Base-by-base conservation (phyloP, 2,888 invertebrate species). In the Meteorus colon region DNA sequence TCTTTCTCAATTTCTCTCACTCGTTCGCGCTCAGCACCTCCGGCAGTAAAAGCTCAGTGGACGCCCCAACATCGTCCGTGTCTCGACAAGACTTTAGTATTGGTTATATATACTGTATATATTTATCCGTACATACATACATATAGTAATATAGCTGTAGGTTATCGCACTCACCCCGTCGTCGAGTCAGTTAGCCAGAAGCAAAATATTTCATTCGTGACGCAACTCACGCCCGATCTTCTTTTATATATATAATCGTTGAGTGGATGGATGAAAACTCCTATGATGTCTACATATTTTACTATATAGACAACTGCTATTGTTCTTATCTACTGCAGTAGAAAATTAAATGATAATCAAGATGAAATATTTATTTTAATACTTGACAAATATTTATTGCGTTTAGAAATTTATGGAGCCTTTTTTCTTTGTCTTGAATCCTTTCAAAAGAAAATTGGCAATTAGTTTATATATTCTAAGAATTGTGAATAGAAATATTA, bases 141-240 rank as follows among this genome's bases (percentile, higher is more conserved):
- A 69, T 41, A 41, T 41, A 41, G 41, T 41, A 2, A 41, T 41
- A 41, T 68, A 45, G 69, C 75, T 60, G 29, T 66, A 45, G 75
- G 70, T 67, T 68, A 77, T 77, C 65, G 70, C 60, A 55, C 75
- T 75, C 63, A 60, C 72, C 59, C 31, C 74, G 29, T 78, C 73
- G 75, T 73, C 75, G 68, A 73, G 78, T 75, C 79, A 77, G 77
- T 75, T 77, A 77, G 77, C 79, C 79, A 77, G 71, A 63, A 77
- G 79, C 75, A 71, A 75, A 75, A 74, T 77, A 77, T 79, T 77
- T 79, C 75, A 77, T 76, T 79, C 75, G 75, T 51, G 70, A 69
- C 48, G 68, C 34, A 24, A 68, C 37, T 75, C 69, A 66, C 67
- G 66, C 37, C 59, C 55, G 45, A 19, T 34, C 66, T 51, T 55